phyloP scores from a whole-genome alignment of 2,888 invertebrate species.

The Dynastes maya region DNA sequence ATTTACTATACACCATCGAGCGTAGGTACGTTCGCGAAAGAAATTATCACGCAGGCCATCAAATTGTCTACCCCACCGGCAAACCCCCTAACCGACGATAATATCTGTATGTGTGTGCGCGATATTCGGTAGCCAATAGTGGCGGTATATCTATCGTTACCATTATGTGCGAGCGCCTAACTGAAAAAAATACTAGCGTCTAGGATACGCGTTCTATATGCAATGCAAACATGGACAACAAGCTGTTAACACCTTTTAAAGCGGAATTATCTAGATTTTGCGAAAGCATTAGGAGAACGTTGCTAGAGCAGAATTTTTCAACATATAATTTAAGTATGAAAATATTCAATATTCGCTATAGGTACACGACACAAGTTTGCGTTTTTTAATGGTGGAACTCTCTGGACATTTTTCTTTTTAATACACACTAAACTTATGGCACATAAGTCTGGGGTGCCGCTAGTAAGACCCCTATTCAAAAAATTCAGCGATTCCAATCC shows the following conservation, averaged over 20 bases:
- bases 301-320: too few species aligned
- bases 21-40: neutral
- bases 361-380: too few species aligned
- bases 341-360: too few species aligned
- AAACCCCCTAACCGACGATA: neutral
- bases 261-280: too few species aligned
- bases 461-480: too few species aligned
- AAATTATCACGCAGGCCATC: slow-evolving; percentile 22
- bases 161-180: slow-evolving; percentile 16
- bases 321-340: too few species aligned
- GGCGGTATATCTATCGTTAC: slow-evolving; percentile 9
- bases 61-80: neutral
- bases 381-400: too few species aligned
- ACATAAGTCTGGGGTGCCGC: too few species aligned
- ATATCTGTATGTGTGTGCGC: neutral
- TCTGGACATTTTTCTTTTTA: too few species aligned
- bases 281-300: too few species aligned
- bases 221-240: slow-evolving; percentile 2
- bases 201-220: slow-evolving; percentile 24
- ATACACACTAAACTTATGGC: too few species aligned
- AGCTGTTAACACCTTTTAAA: neutral
- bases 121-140: slow-evolving; percentile 11
- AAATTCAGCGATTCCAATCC: too few species aligned
- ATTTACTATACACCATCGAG: neutral
- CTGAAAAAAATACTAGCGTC: slow-evolving; percentile 31